These are phyloP conservation scores for Drosophila mojavensis DNA, from an alignment of 1,140 invertebrate species.

Conservation along the genomic window DNA sequence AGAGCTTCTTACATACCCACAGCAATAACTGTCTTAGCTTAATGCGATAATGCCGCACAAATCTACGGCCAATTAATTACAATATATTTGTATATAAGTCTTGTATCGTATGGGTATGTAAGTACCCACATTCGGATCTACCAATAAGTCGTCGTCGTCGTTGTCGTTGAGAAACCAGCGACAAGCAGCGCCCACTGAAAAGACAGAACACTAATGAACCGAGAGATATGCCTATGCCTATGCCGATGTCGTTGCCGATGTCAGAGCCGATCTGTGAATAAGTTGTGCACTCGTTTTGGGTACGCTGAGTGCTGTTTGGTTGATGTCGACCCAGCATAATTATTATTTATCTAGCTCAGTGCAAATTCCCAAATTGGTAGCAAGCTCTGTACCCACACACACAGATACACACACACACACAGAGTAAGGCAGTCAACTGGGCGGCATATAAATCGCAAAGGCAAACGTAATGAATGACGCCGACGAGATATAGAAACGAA, in stretches of 20 bases:
- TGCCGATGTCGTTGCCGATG: conserved; percentile 15
- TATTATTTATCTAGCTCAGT: conserved; percentile 78
- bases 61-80: conserved; percentile 71
- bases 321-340: conserved; percentile 67
- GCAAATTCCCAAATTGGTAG: conserved; percentile 75
- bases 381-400: conserved; percentile 67
- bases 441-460: conserved; percentile 78
- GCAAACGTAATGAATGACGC: conserved; percentile 79
- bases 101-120: conserved; percentile 19
- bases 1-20: not conserved
- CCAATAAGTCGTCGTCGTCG: conserved; percentile 62
- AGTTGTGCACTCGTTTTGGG: conserved; percentile 57
- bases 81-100: conserved; percentile 7
- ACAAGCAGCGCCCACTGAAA: conserved; percentile 65
- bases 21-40: conserved; percentile 43
- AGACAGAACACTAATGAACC: conserved; percentile 74
- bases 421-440: conserved; percentile 18
- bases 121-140: conserved; percentile 55
- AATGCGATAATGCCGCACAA: conserved; percentile 62
- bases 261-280: conserved; percentile 36
- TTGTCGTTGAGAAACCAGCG: conserved; percentile 12
- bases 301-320: conserved; percentile 29
- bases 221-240: conserved; percentile 63
- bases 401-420: conserved; percentile 1
- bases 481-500: conserved; percentile 67